Evolutionary conservation across 35 echinoderm and acorn worm species (phyloP), one percentile per base, ranked within the genome.

Genomic region (Patiria miniata): DNA sequence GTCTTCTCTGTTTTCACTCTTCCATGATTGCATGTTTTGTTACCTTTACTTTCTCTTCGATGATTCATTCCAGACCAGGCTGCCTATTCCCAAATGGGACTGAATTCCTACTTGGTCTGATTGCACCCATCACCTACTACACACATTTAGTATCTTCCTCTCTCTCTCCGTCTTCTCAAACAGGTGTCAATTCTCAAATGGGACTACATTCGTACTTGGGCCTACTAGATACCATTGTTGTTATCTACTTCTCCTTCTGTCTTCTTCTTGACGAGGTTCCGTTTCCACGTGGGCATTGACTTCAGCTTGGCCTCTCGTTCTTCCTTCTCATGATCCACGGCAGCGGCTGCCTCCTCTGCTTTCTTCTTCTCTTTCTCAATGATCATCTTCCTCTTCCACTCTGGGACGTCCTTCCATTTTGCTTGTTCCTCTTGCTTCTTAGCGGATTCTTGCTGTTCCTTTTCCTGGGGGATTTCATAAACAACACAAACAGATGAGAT

Each of bases 361-460:
- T 94, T 94, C 81, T 99, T 99, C 39, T 89, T 58, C 79, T 99
- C 89, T 73, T 99, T 99, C 73, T 94, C 93, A 39, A 83, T 7
- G 51, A 99, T 92, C 34, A 99, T 81, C 55, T 99, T 94, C 61
- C 81, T 94, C 88, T 92, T 99, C 96, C 96, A 99, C 60, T 89
- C 86, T 77, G 96, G 96, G 19, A 99, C 77, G 38, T 87, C 96
- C 58, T 89, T 81, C 92, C 92, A 99, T 37, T 92, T 99, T 6
- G 81, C 82, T 61, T 90, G 77, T 69, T 99, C 96, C 28, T 77
- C 86, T 44, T 91, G 39, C 44, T 85, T 86, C 39, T 94, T 94
- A 12, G 30, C 56, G 19, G 83, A 58, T 52, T 99, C 92, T 77
- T 91, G 84, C 15, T 88, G 68, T 3, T 87, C 47, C 52, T 92